These are phyloP conservation scores for Nasua narica DNA, from an alignment of 2,797 vertebrate species.

Conservation along the genomic window DNA sequence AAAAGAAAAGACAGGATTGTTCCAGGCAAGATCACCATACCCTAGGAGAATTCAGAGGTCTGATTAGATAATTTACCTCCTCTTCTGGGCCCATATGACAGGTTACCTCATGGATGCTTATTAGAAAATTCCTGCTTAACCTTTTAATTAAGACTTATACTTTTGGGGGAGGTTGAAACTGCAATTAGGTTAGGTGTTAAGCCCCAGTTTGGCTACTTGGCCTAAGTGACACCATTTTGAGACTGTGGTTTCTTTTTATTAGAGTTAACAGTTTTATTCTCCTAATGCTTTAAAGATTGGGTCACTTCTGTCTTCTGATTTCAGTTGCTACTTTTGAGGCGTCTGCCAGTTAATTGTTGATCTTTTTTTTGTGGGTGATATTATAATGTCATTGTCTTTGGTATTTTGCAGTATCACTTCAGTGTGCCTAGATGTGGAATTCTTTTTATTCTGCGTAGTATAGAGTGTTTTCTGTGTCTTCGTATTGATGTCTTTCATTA, in stretches of 20 bases:
- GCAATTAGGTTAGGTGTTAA: not conserved
- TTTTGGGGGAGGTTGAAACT: not conserved
- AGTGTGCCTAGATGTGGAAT: not conserved
- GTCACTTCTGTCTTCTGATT: not conserved
- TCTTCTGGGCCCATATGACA: not conserved
- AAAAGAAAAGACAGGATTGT: not conserved
- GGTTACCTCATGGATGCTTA: not conserved
- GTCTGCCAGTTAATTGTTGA: too few species aligned
- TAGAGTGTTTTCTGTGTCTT: not conserved
- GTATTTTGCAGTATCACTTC: not conserved
- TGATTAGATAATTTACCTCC: not conserved
- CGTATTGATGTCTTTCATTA: not conserved
- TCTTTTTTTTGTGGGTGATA: not conserved
- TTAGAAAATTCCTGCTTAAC: not conserved
- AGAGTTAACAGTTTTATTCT: not conserved
- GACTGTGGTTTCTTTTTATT: not conserved
- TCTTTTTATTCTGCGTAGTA: not conserved
- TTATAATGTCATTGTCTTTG: not conserved
- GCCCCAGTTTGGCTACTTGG: not conserved
- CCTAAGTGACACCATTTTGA: not conserved
- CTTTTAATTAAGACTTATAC: not conserved
- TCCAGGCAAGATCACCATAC: not conserved
- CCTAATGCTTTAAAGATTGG: not conserved
- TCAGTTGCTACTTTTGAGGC: not conserved
- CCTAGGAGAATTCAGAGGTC: not conserved